Evolutionary conservation across 64 coral and sea anemone species (phyloP).

Genomic region (Exaiptasia diaphana): DNA sequence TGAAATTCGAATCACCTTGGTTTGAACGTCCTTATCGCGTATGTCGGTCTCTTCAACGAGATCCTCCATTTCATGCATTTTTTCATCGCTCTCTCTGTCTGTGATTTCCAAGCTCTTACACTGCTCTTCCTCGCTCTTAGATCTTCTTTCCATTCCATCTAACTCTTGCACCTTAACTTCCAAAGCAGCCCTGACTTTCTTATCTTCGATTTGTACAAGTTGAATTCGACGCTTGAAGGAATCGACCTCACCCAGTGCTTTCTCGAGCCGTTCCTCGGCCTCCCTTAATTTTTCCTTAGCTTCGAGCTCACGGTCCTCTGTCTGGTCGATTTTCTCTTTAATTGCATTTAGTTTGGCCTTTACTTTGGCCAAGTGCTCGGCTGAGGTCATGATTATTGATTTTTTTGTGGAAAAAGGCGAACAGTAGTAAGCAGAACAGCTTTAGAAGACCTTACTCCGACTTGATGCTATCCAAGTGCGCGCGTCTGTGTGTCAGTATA

Average conservation of each 20-base stretch:
- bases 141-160: neutral
- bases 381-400: neutral
- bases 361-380: conserved; percentile 33
- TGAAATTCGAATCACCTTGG: no score
- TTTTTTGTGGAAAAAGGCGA: neutral
- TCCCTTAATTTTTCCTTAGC: conserved; percentile 22
- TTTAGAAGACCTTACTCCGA: neutral
- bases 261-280: conserved; percentile 19
- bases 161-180: neutral
- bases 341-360: conserved; percentile 44
- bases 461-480: no score
- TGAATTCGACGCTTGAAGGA: conserved; percentile 55
- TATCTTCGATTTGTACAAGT: conserved; percentile 30
- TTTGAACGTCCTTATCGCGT: conserved; percentile 29
- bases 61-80: conserved; percentile 21
- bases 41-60: neutral
- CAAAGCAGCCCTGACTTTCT: neutral
- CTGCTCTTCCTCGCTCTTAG: neutral
- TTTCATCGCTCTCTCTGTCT: conserved; percentile 45
- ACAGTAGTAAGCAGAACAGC: neutral
- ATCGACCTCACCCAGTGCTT: conserved; percentile 41
- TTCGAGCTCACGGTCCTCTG: conserved; percentile 20
- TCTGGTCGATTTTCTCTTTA: conserved; percentile 59
- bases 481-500: no score
- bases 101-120: conserved; percentile 47